Evolutionary conservation across 2,797 vertebrate genomes (phyloP).

Genomic region (Mionectes olivaceus): DNA sequence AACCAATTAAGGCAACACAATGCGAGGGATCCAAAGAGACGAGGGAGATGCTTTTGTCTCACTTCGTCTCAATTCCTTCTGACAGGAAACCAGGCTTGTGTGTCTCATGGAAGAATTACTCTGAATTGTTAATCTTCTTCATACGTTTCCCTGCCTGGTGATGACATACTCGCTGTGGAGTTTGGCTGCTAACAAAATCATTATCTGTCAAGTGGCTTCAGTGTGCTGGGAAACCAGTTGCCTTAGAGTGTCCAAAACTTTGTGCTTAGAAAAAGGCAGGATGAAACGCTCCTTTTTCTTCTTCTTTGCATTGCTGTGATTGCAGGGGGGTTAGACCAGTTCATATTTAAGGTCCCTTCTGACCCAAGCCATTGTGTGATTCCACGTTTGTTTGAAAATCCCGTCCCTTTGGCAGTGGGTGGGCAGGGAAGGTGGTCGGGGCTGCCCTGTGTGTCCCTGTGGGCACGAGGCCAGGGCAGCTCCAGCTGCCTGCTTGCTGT

Average conservation of each 20-base stretch:
- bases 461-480: background rate
- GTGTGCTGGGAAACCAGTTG: background rate
- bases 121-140: constrained; percentile 38
- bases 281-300: background rate
- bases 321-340: background rate
- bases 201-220: constrained; percentile 28
- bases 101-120: constrained; percentile 30
- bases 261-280: background rate
- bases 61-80: constrained; percentile 3
- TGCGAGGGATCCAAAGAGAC: background rate
- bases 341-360: background rate
- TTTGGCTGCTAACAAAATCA: constrained; percentile 42
- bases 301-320: background rate
- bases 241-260: background rate
- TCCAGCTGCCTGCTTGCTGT: background rate
- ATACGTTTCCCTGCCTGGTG: background rate
- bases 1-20: constrained; percentile 1
- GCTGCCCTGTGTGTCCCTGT: background rate
- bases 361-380: background rate
- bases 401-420: rapidly evolving
- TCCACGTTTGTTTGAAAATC: background rate
- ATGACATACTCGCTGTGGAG: background rate
- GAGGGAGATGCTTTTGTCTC: constrained; percentile 24
- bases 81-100: constrained; percentile 30
- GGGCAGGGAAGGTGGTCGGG: background rate